These are phyloP conservation scores for Nephrotoma flavescens DNA, from an alignment of 2,888 invertebrate species.

Conservation along the genomic window DNA sequence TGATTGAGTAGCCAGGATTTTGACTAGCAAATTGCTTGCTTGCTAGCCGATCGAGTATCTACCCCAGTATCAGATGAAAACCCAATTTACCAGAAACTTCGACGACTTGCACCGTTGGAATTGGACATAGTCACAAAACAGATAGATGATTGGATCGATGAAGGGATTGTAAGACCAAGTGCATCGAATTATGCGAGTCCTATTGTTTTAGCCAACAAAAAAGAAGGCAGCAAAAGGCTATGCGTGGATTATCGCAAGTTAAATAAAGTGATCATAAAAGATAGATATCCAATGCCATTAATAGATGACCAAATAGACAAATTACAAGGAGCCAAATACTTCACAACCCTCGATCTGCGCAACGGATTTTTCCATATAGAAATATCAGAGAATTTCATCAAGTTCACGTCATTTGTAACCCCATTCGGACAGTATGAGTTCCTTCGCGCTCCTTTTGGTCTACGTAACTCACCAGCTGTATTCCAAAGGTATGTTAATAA, in stretches of 20 bases:
- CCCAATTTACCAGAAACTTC: conserved; percentile 14
- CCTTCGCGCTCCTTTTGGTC: conserved; percentile 23
- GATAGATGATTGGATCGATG: too few species aligned
- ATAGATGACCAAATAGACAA: conserved; percentile 20
- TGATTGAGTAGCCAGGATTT: too few species aligned
- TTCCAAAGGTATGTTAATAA: conserved; percentile 18
- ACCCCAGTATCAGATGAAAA: conserved; percentile 19
- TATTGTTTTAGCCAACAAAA: too few species aligned
- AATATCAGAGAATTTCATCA: conserved; percentile 15
- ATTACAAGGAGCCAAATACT: conserved; percentile 17
- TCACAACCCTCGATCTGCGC: conserved; percentile 19
- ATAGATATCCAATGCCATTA: conserved; percentile 17
- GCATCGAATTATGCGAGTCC: too few species aligned
- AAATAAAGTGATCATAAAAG: conserved; percentile 15
- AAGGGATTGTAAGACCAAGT: too few species aligned
- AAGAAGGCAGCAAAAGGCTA: too few species aligned
- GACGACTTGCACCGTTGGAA: too few species aligned
- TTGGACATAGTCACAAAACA: too few species aligned
- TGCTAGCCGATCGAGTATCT: too few species aligned
- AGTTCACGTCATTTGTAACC: conserved; percentile 21
- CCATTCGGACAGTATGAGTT: conserved; percentile 20
- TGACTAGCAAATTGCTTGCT: too few species aligned
- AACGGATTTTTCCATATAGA: conserved; percentile 24
- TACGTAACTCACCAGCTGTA: conserved; percentile 19
- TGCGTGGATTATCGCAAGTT: too few species aligned